phyloP scores from a whole-genome alignment of 2,888 invertebrate genomes.

The Pseudococcus longispinus region DNA sequence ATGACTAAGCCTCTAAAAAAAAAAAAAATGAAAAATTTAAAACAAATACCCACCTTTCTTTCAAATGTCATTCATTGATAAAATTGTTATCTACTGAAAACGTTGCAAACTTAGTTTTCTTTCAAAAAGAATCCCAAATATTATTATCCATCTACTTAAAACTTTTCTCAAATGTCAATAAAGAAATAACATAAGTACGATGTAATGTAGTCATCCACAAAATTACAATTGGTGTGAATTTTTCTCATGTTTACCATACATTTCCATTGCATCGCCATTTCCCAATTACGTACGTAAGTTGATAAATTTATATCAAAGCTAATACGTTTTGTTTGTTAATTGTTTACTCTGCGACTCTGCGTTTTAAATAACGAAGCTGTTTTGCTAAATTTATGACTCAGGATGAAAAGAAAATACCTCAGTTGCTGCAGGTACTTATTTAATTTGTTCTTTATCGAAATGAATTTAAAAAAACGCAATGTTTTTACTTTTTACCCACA shows the following conservation, averaged over 20 bases:
- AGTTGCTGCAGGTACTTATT: not conserved
- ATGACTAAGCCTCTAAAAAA: too few species aligned
- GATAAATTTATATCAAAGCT: constrained; percentile 11
- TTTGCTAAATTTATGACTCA: not conserved
- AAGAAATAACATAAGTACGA: not conserved
- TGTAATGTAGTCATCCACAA: not conserved
- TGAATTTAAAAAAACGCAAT: not conserved
- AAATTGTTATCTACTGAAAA: too few species aligned
- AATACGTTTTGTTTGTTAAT: not conserved
- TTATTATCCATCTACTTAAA: too few species aligned
- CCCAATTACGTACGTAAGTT: not conserved
- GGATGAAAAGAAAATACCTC: not conserved
- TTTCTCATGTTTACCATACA: not conserved
- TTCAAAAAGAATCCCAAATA: too few species aligned
- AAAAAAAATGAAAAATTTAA: too few species aligned
- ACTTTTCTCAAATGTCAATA: too few species aligned
- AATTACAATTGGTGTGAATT: not conserved
- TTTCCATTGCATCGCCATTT: not conserved
- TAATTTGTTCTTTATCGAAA: not conserved
- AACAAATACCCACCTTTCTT: too few species aligned
- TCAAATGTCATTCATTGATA: too few species aligned
- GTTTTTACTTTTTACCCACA: not conserved
- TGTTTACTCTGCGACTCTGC: not conserved
- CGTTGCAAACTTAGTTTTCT: too few species aligned
- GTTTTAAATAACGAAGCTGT: not conserved